A percentile compares a stretch with the other conserved stretches of the same genome.
Evolutionary conservation across 1,140 invertebrate genomes (phyloP).

Genomic region (Tribolium madens): DNA sequence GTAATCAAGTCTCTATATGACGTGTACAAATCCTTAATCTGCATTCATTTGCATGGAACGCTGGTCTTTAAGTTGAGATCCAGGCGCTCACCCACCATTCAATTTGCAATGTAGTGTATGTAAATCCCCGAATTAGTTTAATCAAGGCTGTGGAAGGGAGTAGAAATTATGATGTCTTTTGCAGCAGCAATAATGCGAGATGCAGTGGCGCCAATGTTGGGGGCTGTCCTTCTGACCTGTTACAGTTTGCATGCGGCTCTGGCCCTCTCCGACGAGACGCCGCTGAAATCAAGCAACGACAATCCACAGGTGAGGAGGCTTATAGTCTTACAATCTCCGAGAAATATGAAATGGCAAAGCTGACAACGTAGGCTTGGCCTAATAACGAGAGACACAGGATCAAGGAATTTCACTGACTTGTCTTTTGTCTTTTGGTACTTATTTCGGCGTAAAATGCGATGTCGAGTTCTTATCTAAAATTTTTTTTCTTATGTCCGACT

Average conservation of each 20-base stretch:
- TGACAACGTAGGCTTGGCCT: slow-evolving; percentile 21
- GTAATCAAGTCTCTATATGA: slow-evolving; percentile 33
- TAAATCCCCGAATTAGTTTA: slow-evolving; percentile 33
- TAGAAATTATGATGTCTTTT: slow-evolving; percentile 22
- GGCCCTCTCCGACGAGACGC: slow-evolving; percentile 39
- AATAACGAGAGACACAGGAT: slow-evolving; percentile 23
- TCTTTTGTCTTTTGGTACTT: slow-evolving; percentile 7
- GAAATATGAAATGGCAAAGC: slow-evolving; percentile 38
- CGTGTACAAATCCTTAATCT: slow-evolving; percentile 36
- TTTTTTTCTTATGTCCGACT: neutral
- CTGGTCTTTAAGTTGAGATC: slow-evolving; percentile 1
- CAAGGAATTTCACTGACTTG: slow-evolving; percentile 4
- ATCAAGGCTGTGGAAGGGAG: slow-evolving; percentile 3
- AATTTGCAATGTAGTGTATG: slow-evolving; percentile 25
- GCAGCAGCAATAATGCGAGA: slow-evolving; percentile 43
- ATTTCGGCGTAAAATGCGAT: slow-evolving; percentile 18
- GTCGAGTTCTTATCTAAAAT: slow-evolving; percentile 2
- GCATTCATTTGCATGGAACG: slow-evolving; percentile 32
- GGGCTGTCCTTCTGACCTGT: slow-evolving; percentile 3
- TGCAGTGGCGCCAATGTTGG: slow-evolving; percentile 17
- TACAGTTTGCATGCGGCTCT: neutral
- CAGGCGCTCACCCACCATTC: neutral
- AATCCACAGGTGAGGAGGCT: slow-evolving; percentile 44
- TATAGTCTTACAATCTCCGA: slow-evolving; percentile 13
- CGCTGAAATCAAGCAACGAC: slow-evolving; percentile 38